Conservation (phyloP, 2,113 vertebrate species). For the Takifugu flavidus region DNA sequence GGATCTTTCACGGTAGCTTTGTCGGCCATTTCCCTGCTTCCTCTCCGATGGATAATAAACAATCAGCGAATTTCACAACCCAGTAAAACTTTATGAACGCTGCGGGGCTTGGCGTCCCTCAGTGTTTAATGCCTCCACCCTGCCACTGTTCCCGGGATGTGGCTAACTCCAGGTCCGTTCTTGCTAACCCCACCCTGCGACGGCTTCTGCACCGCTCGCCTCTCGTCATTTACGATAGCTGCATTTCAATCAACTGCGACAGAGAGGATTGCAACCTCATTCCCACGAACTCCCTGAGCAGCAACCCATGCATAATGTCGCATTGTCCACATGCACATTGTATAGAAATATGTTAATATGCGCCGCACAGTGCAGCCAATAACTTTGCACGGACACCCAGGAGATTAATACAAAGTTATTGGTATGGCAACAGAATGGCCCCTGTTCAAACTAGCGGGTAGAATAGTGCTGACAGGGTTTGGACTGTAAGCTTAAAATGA, state of each 20-base stretch:
- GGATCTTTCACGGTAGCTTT: slow-evolving; percentile 29
- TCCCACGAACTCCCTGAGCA: slow-evolving; percentile 49
- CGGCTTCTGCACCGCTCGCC: slow-evolving; percentile 1
- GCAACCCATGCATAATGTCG: slow-evolving; percentile 19
- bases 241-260: slow-evolving; percentile 33
- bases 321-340: slow-evolving; percentile 31
- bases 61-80: slow-evolving; percentile 55
- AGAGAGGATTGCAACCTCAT: slow-evolving; percentile 20
- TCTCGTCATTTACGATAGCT: slow-evolving; percentile 14
- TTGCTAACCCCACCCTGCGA: neutral
- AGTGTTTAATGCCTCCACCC: slow-evolving; percentile 24
- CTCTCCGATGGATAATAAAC: slow-evolving; percentile 51
- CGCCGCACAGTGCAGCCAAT: slow-evolving; percentile 14
- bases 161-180: slow-evolving; percentile 3
- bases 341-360: slow-evolving; percentile 38
- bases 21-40: slow-evolving; percentile 36
- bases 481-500: no score
- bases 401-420: slow-evolving; percentile 45
- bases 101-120: slow-evolving; percentile 6
- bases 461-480: no score
- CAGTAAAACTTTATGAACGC: slow-evolving; percentile 50
- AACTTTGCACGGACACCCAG: slow-evolving; percentile 13
- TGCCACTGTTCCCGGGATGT: neutral
- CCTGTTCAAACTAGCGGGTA: no score
- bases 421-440: slow-evolving; percentile 2